phyloP scores from a whole-genome alignment of 1,140 invertebrate genomes.

The Rhynchophorus ferrugineus region DNA sequence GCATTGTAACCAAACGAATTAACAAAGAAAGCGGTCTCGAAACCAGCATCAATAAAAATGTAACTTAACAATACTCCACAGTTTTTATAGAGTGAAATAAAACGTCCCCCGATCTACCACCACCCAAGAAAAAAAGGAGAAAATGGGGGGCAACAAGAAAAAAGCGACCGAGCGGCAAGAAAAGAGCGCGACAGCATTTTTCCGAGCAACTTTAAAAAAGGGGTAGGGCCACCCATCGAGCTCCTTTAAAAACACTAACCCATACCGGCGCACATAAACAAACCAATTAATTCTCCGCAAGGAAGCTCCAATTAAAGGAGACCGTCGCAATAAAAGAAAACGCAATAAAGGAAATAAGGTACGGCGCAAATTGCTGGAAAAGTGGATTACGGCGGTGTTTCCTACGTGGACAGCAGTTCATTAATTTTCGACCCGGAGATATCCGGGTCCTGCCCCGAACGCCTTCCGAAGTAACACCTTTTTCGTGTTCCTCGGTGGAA shows the following conservation, averaged over 20 bases:
- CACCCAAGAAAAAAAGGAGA: too few relatives aligned
- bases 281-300: neutral
- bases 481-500: constrained; percentile 34
- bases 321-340: constrained; percentile 21
- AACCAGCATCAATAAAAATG: too few relatives aligned
- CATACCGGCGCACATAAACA: neutral
- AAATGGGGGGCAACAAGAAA: too few relatives aligned
- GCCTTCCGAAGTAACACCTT: constrained; percentile 31
- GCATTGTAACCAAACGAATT: too few relatives aligned
- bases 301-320: constrained; percentile 15
- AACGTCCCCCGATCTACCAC: too few relatives aligned
- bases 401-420: constrained; percentile 37
- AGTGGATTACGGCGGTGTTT: constrained; percentile 36
- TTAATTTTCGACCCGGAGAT: constrained; percentile 30
- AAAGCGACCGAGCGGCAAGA: too few relatives aligned
- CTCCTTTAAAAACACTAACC: neutral
- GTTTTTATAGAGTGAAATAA: too few relatives aligned
- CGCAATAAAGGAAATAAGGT: constrained; percentile 19
- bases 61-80: too few relatives aligned
- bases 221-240: neutral
- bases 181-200: too few relatives aligned
- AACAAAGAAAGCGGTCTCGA: too few relatives aligned
- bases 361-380: constrained; percentile 35
- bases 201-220: neutral
- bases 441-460: constrained; percentile 11